These are phyloP conservation scores for Drosophila affinis DNA, from an alignment of 2,888 invertebrate genomes.

Conservation along the genomic window DNA sequence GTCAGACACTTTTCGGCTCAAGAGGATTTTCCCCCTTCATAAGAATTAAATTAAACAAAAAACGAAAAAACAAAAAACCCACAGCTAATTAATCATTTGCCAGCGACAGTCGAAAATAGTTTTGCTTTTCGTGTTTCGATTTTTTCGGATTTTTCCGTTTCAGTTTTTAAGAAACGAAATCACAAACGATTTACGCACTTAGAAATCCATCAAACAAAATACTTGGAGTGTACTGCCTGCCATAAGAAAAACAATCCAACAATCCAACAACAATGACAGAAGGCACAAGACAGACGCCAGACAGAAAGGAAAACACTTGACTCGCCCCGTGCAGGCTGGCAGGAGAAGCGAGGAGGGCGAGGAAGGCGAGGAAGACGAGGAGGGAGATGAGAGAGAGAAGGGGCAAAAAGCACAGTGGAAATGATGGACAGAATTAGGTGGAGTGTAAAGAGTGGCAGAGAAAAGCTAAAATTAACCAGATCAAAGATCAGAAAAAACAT, in stretches of 20 bases:
- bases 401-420: conserved; percentile 21
- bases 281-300: conserved; percentile 32
- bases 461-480: conserved; percentile 64
- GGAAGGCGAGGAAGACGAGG: no score
- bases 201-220: conserved; percentile 76
- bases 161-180: conserved; percentile 22
- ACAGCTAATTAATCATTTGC: conserved; percentile 66
- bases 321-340: not conserved
- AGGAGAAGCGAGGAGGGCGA: not conserved
- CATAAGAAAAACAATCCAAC: conserved; percentile 2
- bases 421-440: conserved; percentile 50
- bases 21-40: conserved; percentile 64
- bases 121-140: conserved; percentile 18
- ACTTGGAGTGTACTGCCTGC: conserved; percentile 7
- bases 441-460: conserved; percentile 8
- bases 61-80: conserved; percentile 30
- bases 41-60: conserved; percentile 11
- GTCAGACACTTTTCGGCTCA: conserved; percentile 55
- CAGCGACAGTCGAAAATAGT: conserved; percentile 46
- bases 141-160: conserved; percentile 5
- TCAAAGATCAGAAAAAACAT: conserved; percentile 26
- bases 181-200: conserved; percentile 66
- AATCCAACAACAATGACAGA: conserved; percentile 27
- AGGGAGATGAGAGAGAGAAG: not conserved
- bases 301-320: conserved; percentile 31